Evolutionary conservation across 2,797 vertebrate species (phyloP).

Genomic region (Haliaeetus albicilla): DNA sequence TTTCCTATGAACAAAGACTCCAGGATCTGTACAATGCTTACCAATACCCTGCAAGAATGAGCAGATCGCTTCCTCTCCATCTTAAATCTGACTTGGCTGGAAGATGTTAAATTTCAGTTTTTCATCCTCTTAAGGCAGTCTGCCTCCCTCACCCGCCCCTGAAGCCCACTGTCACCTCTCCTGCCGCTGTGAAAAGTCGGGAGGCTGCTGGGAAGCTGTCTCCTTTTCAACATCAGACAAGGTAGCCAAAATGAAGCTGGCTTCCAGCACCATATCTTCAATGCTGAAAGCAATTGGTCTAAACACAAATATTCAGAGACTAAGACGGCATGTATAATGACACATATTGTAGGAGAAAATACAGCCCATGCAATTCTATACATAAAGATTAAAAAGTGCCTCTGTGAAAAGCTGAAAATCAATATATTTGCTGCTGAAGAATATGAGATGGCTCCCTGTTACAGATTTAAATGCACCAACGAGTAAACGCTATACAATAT

Average conservation of each 20-base stretch:
- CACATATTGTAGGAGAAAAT: accelerated
- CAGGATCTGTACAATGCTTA: neutral
- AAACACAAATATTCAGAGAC: neutral
- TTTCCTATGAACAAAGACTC: neutral
- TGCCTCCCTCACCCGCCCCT: neutral
- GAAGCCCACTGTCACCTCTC: slow-evolving; percentile 46
- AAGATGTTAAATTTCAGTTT: neutral
- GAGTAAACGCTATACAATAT: neutral
- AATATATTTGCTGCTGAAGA: neutral
- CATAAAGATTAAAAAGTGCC: neutral
- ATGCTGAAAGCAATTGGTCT: slow-evolving; percentile 89
- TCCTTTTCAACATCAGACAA: slow-evolving; percentile 69
- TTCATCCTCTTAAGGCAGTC: neutral
- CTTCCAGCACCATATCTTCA: slow-evolving; percentile 85
- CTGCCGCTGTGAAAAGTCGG: neutral
- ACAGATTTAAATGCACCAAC: neutral
- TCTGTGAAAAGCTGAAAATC: neutral
- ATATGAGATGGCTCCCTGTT: neutral
- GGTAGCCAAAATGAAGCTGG: slow-evolving; percentile 86
- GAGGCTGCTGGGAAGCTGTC: slow-evolving; percentile 55
- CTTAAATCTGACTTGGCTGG: neutral
- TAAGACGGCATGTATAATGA: neutral
- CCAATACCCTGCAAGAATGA: neutral
- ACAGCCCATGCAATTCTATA: accelerated
- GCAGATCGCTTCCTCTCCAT: neutral